phyloP scores from a whole-genome alignment of 2,797 vertebrate species.

The Austrolebias charrua region DNA sequence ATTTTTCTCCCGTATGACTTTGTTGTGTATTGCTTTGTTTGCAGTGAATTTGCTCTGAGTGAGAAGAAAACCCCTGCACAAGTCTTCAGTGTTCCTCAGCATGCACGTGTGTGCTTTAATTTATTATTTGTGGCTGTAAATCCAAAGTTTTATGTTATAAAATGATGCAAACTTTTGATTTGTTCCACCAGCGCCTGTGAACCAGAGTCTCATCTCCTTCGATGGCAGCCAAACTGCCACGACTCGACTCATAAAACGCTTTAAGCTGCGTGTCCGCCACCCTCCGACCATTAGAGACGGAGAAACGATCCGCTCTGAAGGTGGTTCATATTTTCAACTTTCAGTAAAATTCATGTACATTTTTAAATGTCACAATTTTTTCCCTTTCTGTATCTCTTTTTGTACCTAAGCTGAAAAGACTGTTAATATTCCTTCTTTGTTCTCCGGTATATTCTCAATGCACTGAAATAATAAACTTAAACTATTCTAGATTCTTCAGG shows the following conservation, averaged over 20 bases:
- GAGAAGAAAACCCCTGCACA: slow-evolving; percentile 30
- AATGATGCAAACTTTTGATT: slow-evolving; percentile 14
- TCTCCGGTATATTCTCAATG: slow-evolving; percentile 33
- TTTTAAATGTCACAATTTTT: slow-evolving; percentile 31
- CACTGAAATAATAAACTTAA: slow-evolving; percentile 59
- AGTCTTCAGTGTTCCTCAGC: slow-evolving; percentile 5
- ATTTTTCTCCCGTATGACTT: slow-evolving; percentile 44
- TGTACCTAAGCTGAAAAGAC: slow-evolving; percentile 49
- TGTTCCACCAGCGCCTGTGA: slow-evolving; percentile 19
- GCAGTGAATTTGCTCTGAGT: slow-evolving; percentile 15
- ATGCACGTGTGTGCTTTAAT: not conserved
- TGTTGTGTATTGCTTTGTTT: slow-evolving; percentile 32
- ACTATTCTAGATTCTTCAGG: too few species aligned
- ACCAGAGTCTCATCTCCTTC: slow-evolving; percentile 13
- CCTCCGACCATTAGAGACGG: slow-evolving; percentile 42
- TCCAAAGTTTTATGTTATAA: slow-evolving; percentile 4
- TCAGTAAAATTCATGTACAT: slow-evolving; percentile 11
- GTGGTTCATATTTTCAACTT: slow-evolving; percentile 20
- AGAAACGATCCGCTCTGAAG: slow-evolving; percentile 30
- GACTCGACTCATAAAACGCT: slow-evolving; percentile 50
- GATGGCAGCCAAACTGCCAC: slow-evolving; percentile 41
- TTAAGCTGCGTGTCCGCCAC: slow-evolving; percentile 39
- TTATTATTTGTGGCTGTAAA: slow-evolving; percentile 6
- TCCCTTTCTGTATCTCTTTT: slow-evolving; percentile 41
- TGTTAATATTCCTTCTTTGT: slow-evolving; percentile 37